phyloP scores from a whole-genome alignment of 2,797 vertebrate species.

The Myotis myotis region DNA sequence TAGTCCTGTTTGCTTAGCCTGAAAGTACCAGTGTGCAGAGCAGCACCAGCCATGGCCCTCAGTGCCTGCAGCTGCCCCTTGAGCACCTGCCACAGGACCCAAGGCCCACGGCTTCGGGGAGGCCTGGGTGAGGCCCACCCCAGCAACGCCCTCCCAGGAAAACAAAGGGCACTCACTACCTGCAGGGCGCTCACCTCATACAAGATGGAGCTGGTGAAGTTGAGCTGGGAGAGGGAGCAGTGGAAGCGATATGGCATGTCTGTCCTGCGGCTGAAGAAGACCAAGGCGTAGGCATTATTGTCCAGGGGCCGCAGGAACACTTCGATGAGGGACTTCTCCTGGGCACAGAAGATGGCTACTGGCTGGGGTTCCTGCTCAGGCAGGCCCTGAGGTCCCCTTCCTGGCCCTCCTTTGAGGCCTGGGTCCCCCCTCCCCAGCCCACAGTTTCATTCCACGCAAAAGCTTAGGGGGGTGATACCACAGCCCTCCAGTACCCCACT shows the following conservation, averaged over 20 bases:
- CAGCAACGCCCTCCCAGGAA: neutral
- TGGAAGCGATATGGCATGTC: slow-evolving; percentile 92
- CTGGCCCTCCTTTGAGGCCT: neutral
- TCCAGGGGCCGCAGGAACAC: slow-evolving; percentile 91
- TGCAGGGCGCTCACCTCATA: slow-evolving; percentile 82
- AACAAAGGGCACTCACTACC: neutral
- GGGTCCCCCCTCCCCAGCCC: neutral
- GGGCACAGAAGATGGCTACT: neutral
- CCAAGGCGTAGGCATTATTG: slow-evolving; percentile 84
- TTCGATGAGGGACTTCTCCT: slow-evolving; percentile 90
- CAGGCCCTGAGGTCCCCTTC: neutral
- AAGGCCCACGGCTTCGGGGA: neutral
- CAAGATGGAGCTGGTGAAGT: slow-evolving; percentile 78
- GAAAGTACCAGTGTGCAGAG: neutral
- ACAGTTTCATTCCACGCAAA: neutral
- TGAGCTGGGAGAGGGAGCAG: slow-evolving; percentile 88
- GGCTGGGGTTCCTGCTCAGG: neutral
- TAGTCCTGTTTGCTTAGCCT: neutral
- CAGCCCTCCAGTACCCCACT: neutral
- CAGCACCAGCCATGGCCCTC: neutral
- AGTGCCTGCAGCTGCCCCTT: neutral
- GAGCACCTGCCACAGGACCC: neutral
- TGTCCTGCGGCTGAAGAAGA: slow-evolving; percentile 93
- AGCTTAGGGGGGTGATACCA: neutral
- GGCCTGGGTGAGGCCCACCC: neutral